A percentile compares a stretch with the other conserved stretches of the same genome.
These are phyloP conservation scores for Dolomedes plantarius DNA, from an alignment of 2,888 invertebrate species.

Conservation along the genomic window DNA sequence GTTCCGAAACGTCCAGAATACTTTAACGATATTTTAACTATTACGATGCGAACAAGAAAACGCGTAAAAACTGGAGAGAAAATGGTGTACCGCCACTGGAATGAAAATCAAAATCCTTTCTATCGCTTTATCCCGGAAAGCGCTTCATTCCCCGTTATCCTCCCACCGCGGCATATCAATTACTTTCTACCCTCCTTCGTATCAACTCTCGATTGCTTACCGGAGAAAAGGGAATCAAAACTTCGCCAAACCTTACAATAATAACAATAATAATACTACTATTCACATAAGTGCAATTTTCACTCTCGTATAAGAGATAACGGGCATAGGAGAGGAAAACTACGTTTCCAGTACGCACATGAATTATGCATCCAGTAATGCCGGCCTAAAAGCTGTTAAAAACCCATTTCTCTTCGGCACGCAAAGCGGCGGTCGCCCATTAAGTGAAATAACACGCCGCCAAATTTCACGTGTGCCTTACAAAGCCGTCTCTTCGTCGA, in stretches of 20 bases:
- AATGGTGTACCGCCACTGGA: too few species aligned
- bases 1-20: too few species aligned
- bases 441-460: constrained; percentile 16
- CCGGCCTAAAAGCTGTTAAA: constrained; percentile 45
- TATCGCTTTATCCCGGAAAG: too few species aligned
- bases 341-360: background rate
- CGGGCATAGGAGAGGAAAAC: background rate
- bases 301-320: background rate
- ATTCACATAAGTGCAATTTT: background rate
- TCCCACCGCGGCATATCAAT: too few species aligned
- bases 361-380: background rate
- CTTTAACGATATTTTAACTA: too few species aligned
- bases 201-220: too few species aligned
- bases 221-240: too few species aligned
- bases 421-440: constrained; percentile 36
- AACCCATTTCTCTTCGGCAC: constrained; percentile 49
- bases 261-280: background rate
- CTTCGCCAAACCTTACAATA: background rate
- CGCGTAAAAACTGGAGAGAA: too few species aligned
- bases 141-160: too few species aligned
- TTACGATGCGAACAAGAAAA: too few species aligned
- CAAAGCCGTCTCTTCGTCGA: background rate
- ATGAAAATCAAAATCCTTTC: too few species aligned
- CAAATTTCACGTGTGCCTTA: background rate
- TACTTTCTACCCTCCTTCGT: too few species aligned